Evolutionary conservation across 2,113 vertebrate genomes (phyloP), one percentile per base, ranked within the genome.

Genomic region (Talpa occidentalis): DNA sequence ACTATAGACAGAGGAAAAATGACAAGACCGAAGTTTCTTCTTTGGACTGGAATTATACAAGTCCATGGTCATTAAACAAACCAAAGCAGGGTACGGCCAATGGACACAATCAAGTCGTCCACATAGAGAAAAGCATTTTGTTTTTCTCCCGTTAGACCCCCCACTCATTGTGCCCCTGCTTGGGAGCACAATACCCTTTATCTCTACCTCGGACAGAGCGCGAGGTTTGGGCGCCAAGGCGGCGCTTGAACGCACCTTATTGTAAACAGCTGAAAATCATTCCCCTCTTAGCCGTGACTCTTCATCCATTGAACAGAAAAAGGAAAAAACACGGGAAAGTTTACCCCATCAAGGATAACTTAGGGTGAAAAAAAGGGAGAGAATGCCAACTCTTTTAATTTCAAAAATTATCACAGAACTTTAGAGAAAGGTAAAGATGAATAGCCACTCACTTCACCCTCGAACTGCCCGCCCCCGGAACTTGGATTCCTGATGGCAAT

Each of bases 11-110:
- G 47, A 92, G n/a, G 24, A 72, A 37, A 42, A 44, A 86, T 28
- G 84, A 52, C 82, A 6, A 17, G 69, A 83, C 35, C 59, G 37
- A 67, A 83, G 35, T 78, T 97, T 77, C 21, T 88, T 37, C 62
- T 91, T 87, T 76, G 56, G 54, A 4, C 22, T 82, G 54, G 44
- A 84, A 91, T 93, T 59, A 56, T 19, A n/a, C 35, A 94, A 77
- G 3, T 93, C 72, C 42, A 6, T 26, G 79, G 35, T 79, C 81
- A 24, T 96, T 86, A 79, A 82, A 52, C 52, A 66, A 47, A 42
- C 42, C 9, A 1, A 3, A 49, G n/a, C 28, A 44, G n/a, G 52
- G 35, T 47, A 47, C 0, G 10, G 26, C 16, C 44, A 28, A 30
- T 5, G 73, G 24, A 84, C 40, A 56, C 19, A 93, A 56, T 52